These are phyloP conservation scores for Gymnarchus niloticus DNA, from an alignment of 2,113 vertebrate species.

Conservation along the genomic window DNA sequence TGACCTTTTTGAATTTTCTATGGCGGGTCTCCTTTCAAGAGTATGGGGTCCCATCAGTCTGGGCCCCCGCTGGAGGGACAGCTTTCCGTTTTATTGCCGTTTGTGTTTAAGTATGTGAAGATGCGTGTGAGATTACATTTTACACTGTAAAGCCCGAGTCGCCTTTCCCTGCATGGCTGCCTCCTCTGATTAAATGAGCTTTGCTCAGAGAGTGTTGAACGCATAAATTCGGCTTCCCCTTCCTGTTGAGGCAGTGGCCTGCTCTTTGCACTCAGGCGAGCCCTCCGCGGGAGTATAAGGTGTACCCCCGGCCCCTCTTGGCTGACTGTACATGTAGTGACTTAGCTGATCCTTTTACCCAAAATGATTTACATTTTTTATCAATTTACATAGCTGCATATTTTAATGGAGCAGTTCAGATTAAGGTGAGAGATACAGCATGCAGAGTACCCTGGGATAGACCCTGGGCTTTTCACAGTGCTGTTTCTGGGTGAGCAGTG, in stretches of 20 bases:
- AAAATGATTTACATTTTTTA: neutral
- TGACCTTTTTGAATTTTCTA: too few relatives aligned
- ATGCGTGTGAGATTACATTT: neutral
- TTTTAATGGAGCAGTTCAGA: neutral
- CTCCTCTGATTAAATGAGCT: neutral
- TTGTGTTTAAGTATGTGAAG: neutral
- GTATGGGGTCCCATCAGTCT: too few relatives aligned
- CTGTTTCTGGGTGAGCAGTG: neutral
- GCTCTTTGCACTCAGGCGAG: neutral
- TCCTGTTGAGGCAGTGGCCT: neutral
- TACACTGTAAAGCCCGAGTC: neutral
- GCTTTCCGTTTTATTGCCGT: neutral
- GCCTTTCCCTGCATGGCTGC: neutral
- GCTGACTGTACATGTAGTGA: neutral
- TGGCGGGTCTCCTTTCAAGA: too few relatives aligned
- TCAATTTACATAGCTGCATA: neutral
- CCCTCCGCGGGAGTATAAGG: neutral
- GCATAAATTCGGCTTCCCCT: neutral
- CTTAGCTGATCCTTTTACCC: neutral
- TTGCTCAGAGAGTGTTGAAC: neutral
- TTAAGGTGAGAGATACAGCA: too few relatives aligned
- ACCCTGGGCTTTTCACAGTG: neutral
- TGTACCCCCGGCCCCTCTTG: neutral
- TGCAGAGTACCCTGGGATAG: too few relatives aligned
- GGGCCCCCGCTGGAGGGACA: neutral